Evolutionary conservation across 2,113 vertebrate genomes (phyloP), one percentile per base, ranked within the genome.

Genomic region (Limanda limanda): DNA sequence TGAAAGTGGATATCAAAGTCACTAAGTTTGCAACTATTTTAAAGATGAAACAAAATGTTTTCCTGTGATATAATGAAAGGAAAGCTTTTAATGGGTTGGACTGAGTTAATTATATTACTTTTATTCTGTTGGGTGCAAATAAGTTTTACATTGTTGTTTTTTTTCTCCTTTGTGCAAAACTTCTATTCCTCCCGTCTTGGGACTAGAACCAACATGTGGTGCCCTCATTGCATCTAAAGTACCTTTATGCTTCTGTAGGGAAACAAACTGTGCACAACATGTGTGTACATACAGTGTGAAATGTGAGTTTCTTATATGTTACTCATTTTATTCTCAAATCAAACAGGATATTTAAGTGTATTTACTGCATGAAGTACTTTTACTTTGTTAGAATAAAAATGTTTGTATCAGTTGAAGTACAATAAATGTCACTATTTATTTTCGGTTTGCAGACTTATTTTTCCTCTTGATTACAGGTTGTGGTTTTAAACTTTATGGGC

Each of bases 181-280:
- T 57, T 25, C 4, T 3, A 45, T 25, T 60, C 47, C 12, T 69
- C 40, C 51, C 12, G 35, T 70, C 71, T 67, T 37, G 62, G 62
- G 60, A 83, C 37, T 40, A 63, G 59, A 79, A 79, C 67, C 66
- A 83, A 76, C 65, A 75, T 72, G 74, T 73, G 74, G 79, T 66
- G 82, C 21, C 64, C 52, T 76, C 76, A 76, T 78, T 84, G 52
- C 78, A 84, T 90, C 52, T 86, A 42, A 84, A 85, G 74, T 74
- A 83, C 71, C 31, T 81, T 68, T 68, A 10, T 24, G 27, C 40
- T 58, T 75, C 68, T 62, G 47, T 31, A 76, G 68, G 60, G 59
- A 82, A 51, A 27, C 63, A 74, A 48, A 72, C 17, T 47, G 18
- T n/a, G 1, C 18, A 55, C 1, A 0, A 48, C 42, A 14, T 59